phyloP scores from a whole-genome alignment of 1,140 invertebrate species.

The Diplogasteroides magnus region DNA sequence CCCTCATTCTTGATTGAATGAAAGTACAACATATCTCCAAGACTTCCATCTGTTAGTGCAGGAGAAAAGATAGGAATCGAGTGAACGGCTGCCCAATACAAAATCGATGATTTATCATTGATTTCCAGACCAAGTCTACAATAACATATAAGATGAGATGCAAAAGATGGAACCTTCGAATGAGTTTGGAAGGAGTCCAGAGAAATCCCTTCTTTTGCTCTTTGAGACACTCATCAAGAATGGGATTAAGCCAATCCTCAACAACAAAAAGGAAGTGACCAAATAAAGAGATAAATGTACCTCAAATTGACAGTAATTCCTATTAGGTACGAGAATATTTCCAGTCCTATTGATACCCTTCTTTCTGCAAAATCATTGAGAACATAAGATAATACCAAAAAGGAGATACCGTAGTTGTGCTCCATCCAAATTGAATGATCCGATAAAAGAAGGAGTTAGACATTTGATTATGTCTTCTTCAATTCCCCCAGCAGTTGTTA shows the following conservation, averaged over 20 bases:
- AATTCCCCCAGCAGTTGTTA: constrained; percentile 92
- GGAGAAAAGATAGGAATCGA: constrained; percentile 97
- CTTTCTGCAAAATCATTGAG: constrained; percentile 59
- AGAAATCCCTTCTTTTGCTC: constrained; percentile 71
- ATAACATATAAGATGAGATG: constrained; percentile 3
- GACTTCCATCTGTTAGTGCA: constrained; percentile 91
- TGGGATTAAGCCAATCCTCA: constrained; percentile 95
- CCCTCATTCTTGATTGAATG: constrained; percentile 87
- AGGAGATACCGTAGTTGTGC: constrained; percentile 17
- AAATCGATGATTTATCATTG: constrained; percentile 82
- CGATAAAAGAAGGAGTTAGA: constrained; percentile 83
- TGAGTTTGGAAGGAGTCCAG: constrained; percentile 73
- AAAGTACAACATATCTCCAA: constrained; percentile 99
- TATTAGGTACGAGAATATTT: constrained; percentile 93
- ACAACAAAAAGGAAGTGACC: too few relatives aligned
- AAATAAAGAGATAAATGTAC: too few relatives aligned
- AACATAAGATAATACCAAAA: constrained; percentile 9
- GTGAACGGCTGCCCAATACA: constrained; percentile 95
- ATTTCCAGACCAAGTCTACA: constrained; percentile 78
- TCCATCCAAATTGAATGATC: constrained; percentile 78
- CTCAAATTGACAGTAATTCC: constrained; percentile 97
- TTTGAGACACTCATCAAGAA: constrained; percentile 80
- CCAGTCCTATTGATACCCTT: constrained; percentile 93
- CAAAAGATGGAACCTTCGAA: constrained; percentile 13
- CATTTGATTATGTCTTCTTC: constrained; percentile 99